Evolutionary conservation across 2,888 invertebrate genomes (phyloP), one percentile per base, ranked within the genome.

Genomic region (Lutraria lutraria): DNA sequence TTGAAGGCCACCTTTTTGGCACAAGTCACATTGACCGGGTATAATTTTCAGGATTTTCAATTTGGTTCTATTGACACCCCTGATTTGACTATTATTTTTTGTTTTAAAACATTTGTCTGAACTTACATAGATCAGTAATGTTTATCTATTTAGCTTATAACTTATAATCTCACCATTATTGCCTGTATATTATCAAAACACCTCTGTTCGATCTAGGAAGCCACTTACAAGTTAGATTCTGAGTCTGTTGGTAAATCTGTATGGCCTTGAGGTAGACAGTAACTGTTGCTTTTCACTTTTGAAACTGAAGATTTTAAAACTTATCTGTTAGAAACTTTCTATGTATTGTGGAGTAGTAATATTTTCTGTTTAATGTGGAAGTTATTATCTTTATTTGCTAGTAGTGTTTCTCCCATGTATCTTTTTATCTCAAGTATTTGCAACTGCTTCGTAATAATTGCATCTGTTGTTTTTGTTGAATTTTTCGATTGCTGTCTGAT

Each of bases 361-460:
- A 43, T 43, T 43, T 43, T 43, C 43, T 43, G 43, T 43, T 43
- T n/a, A n/a, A n/a, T n/a, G 8, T 43, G 43, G 8, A 43, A 43
- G 43, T 43, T n/a, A 43, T 43, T 43, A 68, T 68, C 63, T 8
- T 68, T 68, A 68, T 68, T 4, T 43, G 8, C 43, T 43, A 68
- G 63, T 68, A 12, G 63, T 21, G 21, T 68, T 68, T 68, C 12
- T n/a, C 25, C 25, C 13, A n/a, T 68, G n/a, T 25, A 0, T 25
- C 63, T 25, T 68, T 19, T 68, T 25, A 68, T 68, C 63, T 68
- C 25, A 13, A 68, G 63, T 68, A 25, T 68, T 68, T n/a, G 25
- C n/a, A 68, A 68, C n/a, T 68, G 63, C n/a, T n/a, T 68, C 63
- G 13, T 68, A 68, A 68, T 68, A 68, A 68, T 68, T n/a, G n/a